These are phyloP conservation scores for Scolopax mira DNA, from an alignment of 2,113 vertebrate species.

Conservation along the genomic window DNA sequence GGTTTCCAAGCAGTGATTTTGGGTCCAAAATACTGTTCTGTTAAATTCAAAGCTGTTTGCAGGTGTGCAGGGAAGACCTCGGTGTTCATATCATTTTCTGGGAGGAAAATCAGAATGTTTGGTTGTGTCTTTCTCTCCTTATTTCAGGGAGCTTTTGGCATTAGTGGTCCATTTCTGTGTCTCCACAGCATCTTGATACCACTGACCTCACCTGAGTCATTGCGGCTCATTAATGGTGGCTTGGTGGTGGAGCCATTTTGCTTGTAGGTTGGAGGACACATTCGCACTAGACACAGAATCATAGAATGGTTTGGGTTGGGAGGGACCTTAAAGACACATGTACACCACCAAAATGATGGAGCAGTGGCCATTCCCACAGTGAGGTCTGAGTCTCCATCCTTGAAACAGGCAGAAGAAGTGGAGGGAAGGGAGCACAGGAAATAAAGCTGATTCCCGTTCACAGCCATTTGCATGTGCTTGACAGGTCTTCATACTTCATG, in stretches of 20 bases:
- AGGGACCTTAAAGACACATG: background rate
- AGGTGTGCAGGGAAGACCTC: background rate
- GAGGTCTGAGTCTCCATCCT: background rate
- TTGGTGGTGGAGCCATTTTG: background rate
- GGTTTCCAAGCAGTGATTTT: background rate
- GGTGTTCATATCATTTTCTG: background rate
- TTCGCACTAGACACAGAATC: background rate
- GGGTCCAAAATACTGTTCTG: background rate
- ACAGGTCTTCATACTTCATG: background rate
- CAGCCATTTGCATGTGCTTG: background rate
- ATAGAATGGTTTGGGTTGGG: background rate
- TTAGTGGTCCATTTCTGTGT: background rate
- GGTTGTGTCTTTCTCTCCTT: background rate
- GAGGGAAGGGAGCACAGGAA: background rate
- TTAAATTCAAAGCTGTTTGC: background rate
- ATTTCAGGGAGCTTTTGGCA: background rate
- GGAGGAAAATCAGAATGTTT: background rate
- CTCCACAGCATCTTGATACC: background rate
- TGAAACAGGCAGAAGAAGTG: background rate
- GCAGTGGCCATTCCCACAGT: background rate
- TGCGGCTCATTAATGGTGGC: fast-evolving
- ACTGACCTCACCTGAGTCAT: background rate
- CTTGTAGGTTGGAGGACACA: background rate
- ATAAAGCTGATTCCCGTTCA: background rate
- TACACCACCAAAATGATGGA: background rate